These are phyloP conservation scores for Odontocerum albicorne DNA, from an alignment of 2,888 invertebrate species.

Conservation along the genomic window DNA sequence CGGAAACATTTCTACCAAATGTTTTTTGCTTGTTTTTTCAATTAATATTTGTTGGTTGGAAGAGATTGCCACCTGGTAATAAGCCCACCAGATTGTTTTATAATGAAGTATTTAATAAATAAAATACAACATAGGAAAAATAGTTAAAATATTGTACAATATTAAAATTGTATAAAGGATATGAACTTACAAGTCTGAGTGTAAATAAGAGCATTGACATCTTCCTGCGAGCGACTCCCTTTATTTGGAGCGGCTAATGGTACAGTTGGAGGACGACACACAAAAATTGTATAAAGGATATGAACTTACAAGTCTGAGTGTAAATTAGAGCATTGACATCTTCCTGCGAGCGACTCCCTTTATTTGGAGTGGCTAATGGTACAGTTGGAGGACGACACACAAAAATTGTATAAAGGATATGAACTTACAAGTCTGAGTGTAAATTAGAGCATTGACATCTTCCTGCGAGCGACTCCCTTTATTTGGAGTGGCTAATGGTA, in stretches of 20 bases:
- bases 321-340: slow-evolving; percentile 50
- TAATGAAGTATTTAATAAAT: no score
- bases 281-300: slow-evolving; percentile 40
- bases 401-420: slow-evolving; percentile 19
- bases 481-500: slow-evolving; percentile 36
- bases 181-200: slow-evolving; percentile 25
- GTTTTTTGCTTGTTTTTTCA: no score
- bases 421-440: slow-evolving; percentile 26
- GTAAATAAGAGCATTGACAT: slow-evolving; percentile 46
- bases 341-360: slow-evolving; percentile 71
- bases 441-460: slow-evolving; percentile 50
- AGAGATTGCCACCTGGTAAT: no score
- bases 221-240: slow-evolving; percentile 72
- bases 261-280: slow-evolving; percentile 41
- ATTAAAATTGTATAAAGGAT: not conserved
- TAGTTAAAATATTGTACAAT: not conserved
- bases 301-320: slow-evolving; percentile 25
- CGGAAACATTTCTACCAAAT: no score
- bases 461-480: slow-evolving; percentile 71
- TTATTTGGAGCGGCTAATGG: slow-evolving; percentile 41
- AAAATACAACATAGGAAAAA: not conserved
- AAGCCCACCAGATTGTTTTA: no score
- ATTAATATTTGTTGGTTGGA: no score
- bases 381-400: slow-evolving; percentile 44
- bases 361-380: slow-evolving; percentile 37